Conservation (phyloP, 2,888 invertebrate genomes). For the Laspeyria flexula region DNA sequence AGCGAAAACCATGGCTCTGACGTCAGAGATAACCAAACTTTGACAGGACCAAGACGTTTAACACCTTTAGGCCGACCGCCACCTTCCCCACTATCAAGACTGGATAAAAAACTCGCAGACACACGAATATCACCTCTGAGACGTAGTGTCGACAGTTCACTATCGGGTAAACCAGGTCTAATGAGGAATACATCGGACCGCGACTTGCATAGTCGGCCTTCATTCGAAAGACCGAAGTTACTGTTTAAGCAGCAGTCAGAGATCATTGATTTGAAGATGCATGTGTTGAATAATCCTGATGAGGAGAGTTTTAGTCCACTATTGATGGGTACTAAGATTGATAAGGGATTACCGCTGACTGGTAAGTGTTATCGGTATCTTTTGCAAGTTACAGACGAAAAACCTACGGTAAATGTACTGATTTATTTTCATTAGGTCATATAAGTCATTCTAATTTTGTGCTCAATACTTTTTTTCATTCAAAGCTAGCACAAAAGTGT, state of each 20-base stretch:
- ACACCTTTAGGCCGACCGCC: conserved; percentile 74
- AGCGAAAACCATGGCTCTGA: conserved; percentile 75
- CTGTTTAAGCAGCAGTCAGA: conserved; percentile 79
- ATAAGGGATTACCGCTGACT: conserved; percentile 80
- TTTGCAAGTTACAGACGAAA: no score
- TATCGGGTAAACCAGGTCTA: conserved; percentile 63
- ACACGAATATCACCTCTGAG: conserved; percentile 74
- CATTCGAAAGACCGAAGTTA: conserved; percentile 72
- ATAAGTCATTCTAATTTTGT: no score
- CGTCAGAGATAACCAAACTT: conserved; percentile 59
- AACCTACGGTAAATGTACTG: no score
- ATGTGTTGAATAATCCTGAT: conserved; percentile 69
- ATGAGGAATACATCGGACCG: conserved; percentile 68
- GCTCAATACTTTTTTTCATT: no score
- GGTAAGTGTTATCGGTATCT: conserved; percentile 65
- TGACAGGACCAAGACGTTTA: conserved; percentile 58
- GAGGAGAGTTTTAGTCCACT: conserved; percentile 71
- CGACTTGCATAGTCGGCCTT: conserved; percentile 62
- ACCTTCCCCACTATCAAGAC: conserved; percentile 65
- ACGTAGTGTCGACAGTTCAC: conserved; percentile 67
- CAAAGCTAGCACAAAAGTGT: no score
- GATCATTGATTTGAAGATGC: conserved; percentile 80
- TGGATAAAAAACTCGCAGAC: conserved; percentile 73
- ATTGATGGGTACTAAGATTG: conserved; percentile 61
- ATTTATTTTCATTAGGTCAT: no score